Percentiles rank a stretch among this genome's conserved stretches.
Conservation (phyloP, 53 echinoderm and acorn worm species). For the Apostichopus leukothele region DNA sequence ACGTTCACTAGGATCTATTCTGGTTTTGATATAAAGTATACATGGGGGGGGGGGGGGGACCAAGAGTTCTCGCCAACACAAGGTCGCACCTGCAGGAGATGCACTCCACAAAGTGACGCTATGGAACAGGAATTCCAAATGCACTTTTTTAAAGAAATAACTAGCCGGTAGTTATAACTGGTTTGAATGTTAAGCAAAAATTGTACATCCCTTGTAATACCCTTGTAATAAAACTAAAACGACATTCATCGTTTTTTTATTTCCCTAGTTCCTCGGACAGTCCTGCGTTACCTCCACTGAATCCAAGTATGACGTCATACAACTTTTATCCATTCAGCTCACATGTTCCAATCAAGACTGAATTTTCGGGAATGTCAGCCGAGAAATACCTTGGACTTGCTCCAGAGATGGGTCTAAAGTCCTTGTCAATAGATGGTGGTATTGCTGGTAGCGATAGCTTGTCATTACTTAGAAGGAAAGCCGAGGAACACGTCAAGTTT, state of each 20-base stretch:
- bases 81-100: too few species aligned
- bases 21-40: too few species aligned
- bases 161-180: too few species aligned
- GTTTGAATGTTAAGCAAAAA: too few species aligned
- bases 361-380: slow-evolving; percentile 27
- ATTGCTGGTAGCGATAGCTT: slow-evolving; percentile 26
- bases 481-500: slow-evolving; percentile 47
- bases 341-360: slow-evolving; percentile 41
- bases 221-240: too few species aligned
- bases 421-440: slow-evolving; percentile 24
- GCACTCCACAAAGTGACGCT: too few species aligned
- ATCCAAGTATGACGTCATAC: slow-evolving; percentile 40
- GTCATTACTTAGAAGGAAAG: slow-evolving; percentile 38
- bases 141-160: too few species aligned
- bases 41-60: too few species aligned
- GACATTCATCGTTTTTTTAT: background rate
- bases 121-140: too few species aligned
- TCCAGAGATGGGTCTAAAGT: slow-evolving; percentile 18
- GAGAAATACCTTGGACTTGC: slow-evolving; percentile 46
- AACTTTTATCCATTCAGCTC: slow-evolving; percentile 47
- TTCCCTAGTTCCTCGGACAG: slow-evolving; percentile 14
- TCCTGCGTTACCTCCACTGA: slow-evolving; percentile 26
- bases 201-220: too few species aligned
- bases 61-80: too few species aligned
- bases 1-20: too few species aligned